Evolutionary conservation across 2,797 vertebrate species (phyloP).

Genomic region (Halcyon leucocephala): DNA sequence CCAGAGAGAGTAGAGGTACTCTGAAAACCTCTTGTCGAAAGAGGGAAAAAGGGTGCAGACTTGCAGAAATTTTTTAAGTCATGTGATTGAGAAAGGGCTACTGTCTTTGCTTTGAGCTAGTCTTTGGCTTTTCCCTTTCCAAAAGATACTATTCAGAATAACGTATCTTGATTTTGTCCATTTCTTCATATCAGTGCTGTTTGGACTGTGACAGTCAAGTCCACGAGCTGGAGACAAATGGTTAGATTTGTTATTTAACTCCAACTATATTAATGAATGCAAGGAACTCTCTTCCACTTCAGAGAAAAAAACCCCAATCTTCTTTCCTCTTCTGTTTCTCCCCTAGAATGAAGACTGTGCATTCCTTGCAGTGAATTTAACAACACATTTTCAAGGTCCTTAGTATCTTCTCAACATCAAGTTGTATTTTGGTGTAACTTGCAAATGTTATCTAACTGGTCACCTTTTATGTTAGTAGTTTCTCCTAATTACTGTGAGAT

Average conservation of each 20-base stretch:
- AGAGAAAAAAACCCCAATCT: neutral
- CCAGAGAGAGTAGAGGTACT: neutral
- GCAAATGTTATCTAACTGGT: neutral
- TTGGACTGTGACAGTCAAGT: neutral
- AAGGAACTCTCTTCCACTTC: neutral
- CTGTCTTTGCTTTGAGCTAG: neutral
- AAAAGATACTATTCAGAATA: neutral
- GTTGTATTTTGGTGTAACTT: neutral
- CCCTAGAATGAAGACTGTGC: slow-evolving; percentile 45
- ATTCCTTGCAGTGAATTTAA: slow-evolving; percentile 4
- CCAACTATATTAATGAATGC: neutral
- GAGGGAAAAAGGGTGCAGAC: neutral
- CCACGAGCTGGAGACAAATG: neutral
- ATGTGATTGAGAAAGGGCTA: neutral
- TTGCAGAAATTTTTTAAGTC: neutral
- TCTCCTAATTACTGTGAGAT: neutral
- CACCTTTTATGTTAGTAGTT: neutral
- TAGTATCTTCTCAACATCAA: neutral
- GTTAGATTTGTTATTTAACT: neutral
- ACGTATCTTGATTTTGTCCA: neutral
- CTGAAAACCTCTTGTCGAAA: neutral
- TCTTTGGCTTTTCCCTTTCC: neutral
- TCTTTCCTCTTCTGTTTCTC: slow-evolving; percentile 23
- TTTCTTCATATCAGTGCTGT: neutral
- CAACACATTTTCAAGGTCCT: neutral